Percentiles rank a stretch among this genome's conserved stretches.
phyloP scores from a whole-genome alignment of 1,140 invertebrate genomes.

The Drosophila kohkoa region DNA sequence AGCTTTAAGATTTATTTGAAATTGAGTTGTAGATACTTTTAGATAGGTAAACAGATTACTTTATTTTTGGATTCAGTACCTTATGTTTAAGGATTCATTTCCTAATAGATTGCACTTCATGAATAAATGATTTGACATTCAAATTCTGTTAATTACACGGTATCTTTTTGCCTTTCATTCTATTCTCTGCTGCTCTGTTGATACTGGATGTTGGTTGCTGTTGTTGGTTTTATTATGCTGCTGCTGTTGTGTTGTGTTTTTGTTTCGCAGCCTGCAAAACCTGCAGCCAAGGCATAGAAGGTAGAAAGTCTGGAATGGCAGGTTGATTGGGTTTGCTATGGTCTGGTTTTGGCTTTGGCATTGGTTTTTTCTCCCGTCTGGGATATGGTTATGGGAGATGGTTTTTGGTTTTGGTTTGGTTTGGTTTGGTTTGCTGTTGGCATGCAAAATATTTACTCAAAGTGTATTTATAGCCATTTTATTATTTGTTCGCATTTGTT shows the following conservation, averaged over 20 bases:
- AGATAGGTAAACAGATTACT: no score
- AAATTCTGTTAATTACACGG: neutral
- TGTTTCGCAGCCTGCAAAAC: conserved; percentile 11
- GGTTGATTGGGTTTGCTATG: conserved; percentile 29
- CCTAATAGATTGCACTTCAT: no score
- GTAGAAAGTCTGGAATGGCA: neutral
- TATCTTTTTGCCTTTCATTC: neutral
- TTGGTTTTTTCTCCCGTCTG: neutral
- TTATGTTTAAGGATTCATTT: no score
- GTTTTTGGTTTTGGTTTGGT: conserved; percentile 12
- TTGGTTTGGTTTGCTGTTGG: conserved; percentile 42
- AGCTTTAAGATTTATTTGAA: neutral
- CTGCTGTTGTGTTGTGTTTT: conserved; percentile 46
- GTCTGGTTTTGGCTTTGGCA: neutral
- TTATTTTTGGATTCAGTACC: no score
- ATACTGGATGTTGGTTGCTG: neutral
- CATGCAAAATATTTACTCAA: conserved; percentile 70
- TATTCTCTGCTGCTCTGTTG: neutral
- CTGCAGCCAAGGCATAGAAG: conserved; percentile 4
- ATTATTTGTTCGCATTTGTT: conserved; percentile 68
- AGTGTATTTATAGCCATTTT: conserved; percentile 68
- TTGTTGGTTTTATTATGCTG: conserved; percentile 44
- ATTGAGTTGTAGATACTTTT: neutral
- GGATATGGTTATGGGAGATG: neutral
- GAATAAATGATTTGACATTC: no score